A percentile compares a stretch with the other conserved stretches of the same genome.
Conservation (phyloP, 1,140 invertebrate genomes). For the Spodoptera litura region DNA sequence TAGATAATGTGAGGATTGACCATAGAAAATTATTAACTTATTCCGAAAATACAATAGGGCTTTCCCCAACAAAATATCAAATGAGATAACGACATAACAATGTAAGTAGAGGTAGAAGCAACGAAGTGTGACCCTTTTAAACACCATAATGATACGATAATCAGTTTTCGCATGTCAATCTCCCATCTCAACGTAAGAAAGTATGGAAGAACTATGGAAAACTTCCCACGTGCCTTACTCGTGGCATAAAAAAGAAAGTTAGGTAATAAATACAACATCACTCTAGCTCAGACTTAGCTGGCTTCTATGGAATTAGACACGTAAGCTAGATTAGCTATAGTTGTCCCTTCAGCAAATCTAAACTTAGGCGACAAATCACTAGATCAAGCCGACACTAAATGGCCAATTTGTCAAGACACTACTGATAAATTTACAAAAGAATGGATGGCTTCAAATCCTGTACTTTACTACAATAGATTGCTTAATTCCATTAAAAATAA, state of each 20-base stretch:
- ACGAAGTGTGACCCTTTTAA: conserved; percentile 10
- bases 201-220: conserved; percentile 34
- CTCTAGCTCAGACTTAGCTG: conserved; percentile 13
- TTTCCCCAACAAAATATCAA: not conserved
- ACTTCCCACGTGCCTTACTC: conserved; percentile 47
- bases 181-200: conserved; percentile 22
- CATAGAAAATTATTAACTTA: not conserved
- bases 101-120: not conserved
- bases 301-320: conserved; percentile 3
- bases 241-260: conserved; percentile 45
- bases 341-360: not conserved
- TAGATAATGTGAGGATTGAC: no score
- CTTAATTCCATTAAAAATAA: no score
- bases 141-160: conserved; percentile 31
- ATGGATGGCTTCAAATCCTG: no score
- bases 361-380: no score
- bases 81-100: not conserved
- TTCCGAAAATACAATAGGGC: not conserved
- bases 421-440: no score
- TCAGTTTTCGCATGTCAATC: conserved; percentile 29
- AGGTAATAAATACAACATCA: conserved; percentile 33
- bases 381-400: no score
- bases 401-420: no score
- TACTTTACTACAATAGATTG: no score
- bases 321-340: conserved; percentile 8